Percentiles rank a stretch among this genome's conserved stretches.
phyloP scores from a whole-genome alignment of 2,113 vertebrate genomes.

The Menura novaehollandiae region DNA sequence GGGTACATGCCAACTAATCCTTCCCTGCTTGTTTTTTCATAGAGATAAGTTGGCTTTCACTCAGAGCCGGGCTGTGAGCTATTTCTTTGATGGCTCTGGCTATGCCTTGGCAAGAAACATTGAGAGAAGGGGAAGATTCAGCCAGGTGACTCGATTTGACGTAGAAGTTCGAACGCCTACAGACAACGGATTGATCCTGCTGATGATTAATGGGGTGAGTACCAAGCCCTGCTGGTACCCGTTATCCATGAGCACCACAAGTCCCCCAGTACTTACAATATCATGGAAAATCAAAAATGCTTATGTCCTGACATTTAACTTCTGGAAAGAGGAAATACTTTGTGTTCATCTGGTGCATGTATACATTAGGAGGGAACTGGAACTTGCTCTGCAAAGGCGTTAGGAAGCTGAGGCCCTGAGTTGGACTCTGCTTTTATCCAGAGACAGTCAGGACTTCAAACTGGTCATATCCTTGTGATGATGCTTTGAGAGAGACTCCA shows the following conservation, averaged over 20 bases:
- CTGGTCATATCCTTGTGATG: background rate
- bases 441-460: background rate
- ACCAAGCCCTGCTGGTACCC: background rate
- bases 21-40: slow-evolving; percentile 7
- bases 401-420: background rate
- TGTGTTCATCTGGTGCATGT: background rate
- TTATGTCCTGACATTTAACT: background rate
- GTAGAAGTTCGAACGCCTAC: slow-evolving; percentile 90
- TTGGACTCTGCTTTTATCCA: background rate
- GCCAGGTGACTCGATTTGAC: slow-evolving; percentile 91
- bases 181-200: slow-evolving; percentile 84
- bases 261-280: background rate
- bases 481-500: background rate
- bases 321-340: background rate
- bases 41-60: slow-evolving; percentile 95
- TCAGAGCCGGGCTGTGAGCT: slow-evolving; percentile 90
- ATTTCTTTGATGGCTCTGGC: slow-evolving; percentile 93
- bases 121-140: slow-evolving; percentile 82
- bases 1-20: background rate
- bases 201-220: slow-evolving; percentile 92
- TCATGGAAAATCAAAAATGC: background rate
- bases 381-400: background rate
- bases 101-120: slow-evolving; percentile 90
- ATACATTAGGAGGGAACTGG: background rate
- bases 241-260: background rate